Conservation (phyloP, 2,797 vertebrate genomes). For the Phylloscopus collybita region DNA sequence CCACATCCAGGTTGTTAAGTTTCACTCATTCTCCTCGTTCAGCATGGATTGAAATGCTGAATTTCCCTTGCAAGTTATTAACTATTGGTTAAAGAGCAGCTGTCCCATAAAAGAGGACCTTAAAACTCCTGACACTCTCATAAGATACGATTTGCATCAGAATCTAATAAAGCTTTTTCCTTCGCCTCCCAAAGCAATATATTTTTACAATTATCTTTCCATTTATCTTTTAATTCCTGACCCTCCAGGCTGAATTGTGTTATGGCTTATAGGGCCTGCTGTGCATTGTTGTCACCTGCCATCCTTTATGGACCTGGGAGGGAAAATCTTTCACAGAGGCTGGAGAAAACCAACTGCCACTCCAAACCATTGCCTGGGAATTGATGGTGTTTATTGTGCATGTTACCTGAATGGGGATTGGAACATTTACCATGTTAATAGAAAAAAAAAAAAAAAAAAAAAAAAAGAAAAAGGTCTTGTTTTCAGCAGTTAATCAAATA, state of each 20-base stretch:
- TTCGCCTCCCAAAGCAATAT: constrained; percentile 43
- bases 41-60: constrained; percentile 50
- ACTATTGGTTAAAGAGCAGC: constrained; percentile 66
- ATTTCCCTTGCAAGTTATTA: constrained; percentile 70
- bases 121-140: constrained; percentile 25
- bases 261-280: neutral
- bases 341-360: constrained; percentile 19
- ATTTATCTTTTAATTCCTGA: constrained; percentile 26
- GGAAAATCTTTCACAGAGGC: constrained; percentile 1
- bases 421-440: constrained; percentile 22
- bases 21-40: neutral
- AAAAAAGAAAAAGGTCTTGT: neutral
- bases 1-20: neutral
- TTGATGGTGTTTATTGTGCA: constrained; percentile 1
- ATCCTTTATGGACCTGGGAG: constrained; percentile 24
- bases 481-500: constrained; percentile 7
- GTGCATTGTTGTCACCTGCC: neutral
- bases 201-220: constrained; percentile 34
- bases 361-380: constrained; percentile 29
- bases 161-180: constrained; percentile 55
- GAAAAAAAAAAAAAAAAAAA: neutral
- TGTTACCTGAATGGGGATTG: constrained; percentile 21
- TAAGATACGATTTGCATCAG: constrained; percentile 34
- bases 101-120: constrained; percentile 57
- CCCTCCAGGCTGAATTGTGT: constrained; percentile 27